Base-by-base conservation (phyloP, 2,113 vertebrate genomes). In the Albula glossodonta region DNA sequence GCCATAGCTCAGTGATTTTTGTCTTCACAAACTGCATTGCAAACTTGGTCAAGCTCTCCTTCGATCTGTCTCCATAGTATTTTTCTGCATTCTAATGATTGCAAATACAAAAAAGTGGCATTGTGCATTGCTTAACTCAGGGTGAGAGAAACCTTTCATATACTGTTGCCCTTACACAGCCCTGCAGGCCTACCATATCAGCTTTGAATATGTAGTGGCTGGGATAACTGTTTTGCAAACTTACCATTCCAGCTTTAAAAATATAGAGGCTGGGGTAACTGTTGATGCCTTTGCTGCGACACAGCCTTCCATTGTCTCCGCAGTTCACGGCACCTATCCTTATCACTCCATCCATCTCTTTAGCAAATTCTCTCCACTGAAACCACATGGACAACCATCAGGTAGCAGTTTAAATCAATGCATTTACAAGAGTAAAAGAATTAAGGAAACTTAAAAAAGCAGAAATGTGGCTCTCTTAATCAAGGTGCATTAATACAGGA, bases 281-380 rank as follows among this genome's bases (percentile, higher is more conserved):
- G 93, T 90, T 97, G 91, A 99, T 97, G 48, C 98, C 98, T 91
- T 96, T 97, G 87, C 96, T 97, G 88, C 97, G 93, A 89, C 98
- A 99, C 25, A 99, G 95, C 89, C 96, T 96, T 89, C 97, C 94
- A 70, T 99, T 97, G 92, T 99, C 98, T 0, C 98, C 98, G 89
- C 98, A 99, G 93, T 99, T 99, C 77, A 99, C 98, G 0, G 98
- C 98, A 87, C 97, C 97, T 8, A 99, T 98, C 78, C 97, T 93
- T 86, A 99, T 96, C 82, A 98, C 94, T 48, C 97, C 98, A 84
- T 99, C 98, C 94, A 99, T 97, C 92, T 99, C 98, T 91, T 98
- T 99, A 51, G 98, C 97, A 96, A 99, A 98, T 79, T 99, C 96
- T 90, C 98, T 96, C 98, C 98, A 99, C 98, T 99, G 85, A 56